Evolutionary conservation across 2,113 vertebrate genomes (phyloP), one percentile per base, ranked within the genome.

Genomic region (Meles meles): DNA sequence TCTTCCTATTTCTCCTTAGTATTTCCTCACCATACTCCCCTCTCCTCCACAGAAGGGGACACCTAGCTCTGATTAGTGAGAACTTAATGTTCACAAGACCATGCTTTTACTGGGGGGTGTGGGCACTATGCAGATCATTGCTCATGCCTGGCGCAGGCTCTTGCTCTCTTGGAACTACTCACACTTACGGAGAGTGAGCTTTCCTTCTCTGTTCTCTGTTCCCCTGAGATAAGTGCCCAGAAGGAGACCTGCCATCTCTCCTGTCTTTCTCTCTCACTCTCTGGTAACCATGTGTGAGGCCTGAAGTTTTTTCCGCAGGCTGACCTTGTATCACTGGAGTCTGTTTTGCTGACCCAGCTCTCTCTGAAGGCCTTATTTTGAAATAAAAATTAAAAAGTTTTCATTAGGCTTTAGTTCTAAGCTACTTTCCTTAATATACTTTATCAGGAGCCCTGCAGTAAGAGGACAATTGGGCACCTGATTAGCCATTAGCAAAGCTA

Each of bases 341-440:
- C 25, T 72, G 49, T 92, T 97, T 89, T 90, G 87, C 83, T 95
- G 83, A 97, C 67, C 83, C 63, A 96, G 72, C 55, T 96, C 17
- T 97, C 69, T 37, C 8, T 0, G 3, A 1, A 65, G 83, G 37
- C 15, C 88, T 96, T 92, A 92, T 76, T 93, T 92, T 92, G 39
- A 88, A 82, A 90, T 63, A 49, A 97, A 96, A 96, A 92, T 93
- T 93, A 29, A n/a, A 87, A 96, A 61, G n/a, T 93, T 91, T 96
- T 90, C 55, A 76, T 94, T 69, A 95, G 74, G 17, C 14, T 84
- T 94, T 91, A 42, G 20, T 74, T 88, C 14, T 92, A 96, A 89
- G 49, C 67, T 90, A n/a, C 59, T 65, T 65, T 96, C 42, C 81
- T 29, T 79, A 93, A 81, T 7, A 7, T 13, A 52, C 3, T 79